Percentiles rank a stretch among this genome's conserved stretches.
phyloP scores from a whole-genome alignment of 2,797 vertebrate genomes.

The Gila robusta region DNA sequence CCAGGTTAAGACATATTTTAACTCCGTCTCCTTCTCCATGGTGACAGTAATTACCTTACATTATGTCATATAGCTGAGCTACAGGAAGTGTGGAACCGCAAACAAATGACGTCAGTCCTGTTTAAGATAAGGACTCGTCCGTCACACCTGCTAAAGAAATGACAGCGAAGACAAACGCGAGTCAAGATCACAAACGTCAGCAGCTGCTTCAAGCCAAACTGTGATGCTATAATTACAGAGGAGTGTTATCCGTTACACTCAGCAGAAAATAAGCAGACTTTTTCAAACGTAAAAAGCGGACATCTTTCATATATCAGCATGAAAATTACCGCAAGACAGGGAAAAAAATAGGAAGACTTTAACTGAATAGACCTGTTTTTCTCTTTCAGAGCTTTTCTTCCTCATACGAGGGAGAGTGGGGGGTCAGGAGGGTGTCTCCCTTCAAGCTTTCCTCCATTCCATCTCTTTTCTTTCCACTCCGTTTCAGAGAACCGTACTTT shows the following conservation, averaged over 20 bases:
- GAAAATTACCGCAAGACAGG: constrained; percentile 24
- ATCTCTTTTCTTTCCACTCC: background rate
- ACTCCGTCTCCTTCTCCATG: constrained; percentile 12
- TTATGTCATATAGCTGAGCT: constrained; percentile 14
- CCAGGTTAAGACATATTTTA: constrained; percentile 55
- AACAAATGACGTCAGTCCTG: constrained; percentile 17
- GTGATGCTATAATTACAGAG: constrained; percentile 43
- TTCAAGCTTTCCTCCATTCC: constrained; percentile 23
- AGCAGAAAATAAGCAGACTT: constrained; percentile 8
- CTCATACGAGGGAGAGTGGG: constrained; percentile 1
- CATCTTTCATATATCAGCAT: constrained; percentile 6
- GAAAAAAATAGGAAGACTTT: constrained; percentile 1
- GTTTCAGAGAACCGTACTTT: constrained; percentile 21
- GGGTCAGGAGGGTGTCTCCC: constrained; percentile 17
- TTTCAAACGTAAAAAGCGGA: background rate
- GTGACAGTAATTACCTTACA: constrained; percentile 45
- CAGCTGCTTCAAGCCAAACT: constrained; percentile 13
- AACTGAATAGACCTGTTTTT: constrained; percentile 4
- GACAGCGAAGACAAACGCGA: constrained; percentile 4
- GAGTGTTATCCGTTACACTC: background rate
- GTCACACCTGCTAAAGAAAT: constrained; percentile 28
- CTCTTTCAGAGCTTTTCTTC: constrained; percentile 10
- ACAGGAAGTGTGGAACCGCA: constrained; percentile 32
- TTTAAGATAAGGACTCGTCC: constrained; percentile 31
- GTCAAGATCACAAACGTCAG: constrained; percentile 10